A percentile compares a stretch with the other conserved stretches of the same genome.
Evolutionary conservation across 2,888 invertebrate genomes (phyloP).

Genomic region (Allolobophora icterica): DNA sequence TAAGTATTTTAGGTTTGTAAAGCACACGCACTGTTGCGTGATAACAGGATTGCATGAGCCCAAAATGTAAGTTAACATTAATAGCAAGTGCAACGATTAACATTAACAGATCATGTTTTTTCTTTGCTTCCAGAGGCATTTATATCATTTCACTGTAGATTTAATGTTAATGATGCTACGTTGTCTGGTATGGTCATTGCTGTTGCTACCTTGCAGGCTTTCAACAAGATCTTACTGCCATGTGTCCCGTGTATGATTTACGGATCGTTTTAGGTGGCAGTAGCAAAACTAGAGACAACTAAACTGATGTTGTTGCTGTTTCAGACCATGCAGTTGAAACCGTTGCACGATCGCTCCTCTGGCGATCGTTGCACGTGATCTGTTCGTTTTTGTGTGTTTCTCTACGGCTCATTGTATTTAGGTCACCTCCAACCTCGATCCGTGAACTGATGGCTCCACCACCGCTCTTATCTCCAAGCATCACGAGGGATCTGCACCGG

Average conservation of each 20-base stretch:
- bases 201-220: too few species aligned
- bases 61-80: background rate
- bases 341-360: background rate
- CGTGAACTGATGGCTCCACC: constrained; percentile 23
- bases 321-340: background rate
- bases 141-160: background rate
- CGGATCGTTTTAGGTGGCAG: background rate
- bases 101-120: too few species aligned
- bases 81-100: background rate
- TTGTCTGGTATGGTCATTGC: too few species aligned
- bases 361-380: background rate
- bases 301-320: background rate
- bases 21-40: background rate
- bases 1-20: too few species aligned
- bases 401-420: background rate
- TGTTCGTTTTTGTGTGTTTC: constrained; percentile 7
- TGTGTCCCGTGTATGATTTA: background rate
- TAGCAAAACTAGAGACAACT: background rate
- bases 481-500: constrained; percentile 3
- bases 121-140: background rate
- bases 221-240: too few species aligned
- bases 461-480: constrained; percentile 12
- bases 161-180: too few species aligned
- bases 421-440: background rate
- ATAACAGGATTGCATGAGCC: background rate